Conservation (phyloP, 2,797 vertebrate species). For the Melanogrammus aeglefinus region DNA sequence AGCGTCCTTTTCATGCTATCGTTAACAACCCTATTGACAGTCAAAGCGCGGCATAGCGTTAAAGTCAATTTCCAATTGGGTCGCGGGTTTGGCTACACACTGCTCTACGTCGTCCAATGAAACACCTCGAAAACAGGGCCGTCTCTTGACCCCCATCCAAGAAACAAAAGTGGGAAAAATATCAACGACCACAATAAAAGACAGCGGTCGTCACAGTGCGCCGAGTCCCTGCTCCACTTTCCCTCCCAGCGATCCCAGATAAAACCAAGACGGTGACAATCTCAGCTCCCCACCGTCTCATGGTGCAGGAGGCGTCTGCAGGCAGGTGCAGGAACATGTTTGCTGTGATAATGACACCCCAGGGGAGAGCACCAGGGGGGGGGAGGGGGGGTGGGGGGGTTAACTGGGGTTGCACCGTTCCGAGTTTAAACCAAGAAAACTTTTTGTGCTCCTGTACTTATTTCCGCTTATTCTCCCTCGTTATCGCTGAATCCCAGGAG, state of each 20-base stretch:
- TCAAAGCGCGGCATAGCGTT: neutral
- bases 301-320: neutral
- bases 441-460: neutral
- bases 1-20: no score
- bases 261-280: neutral
- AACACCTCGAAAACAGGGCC: no score
- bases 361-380: neutral
- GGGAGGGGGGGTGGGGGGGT: neutral
- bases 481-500: neutral
- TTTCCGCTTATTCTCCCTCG: constrained; percentile 1
- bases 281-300: neutral
- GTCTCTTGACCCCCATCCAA: neutral
- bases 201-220: neutral
- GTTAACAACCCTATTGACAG: neutral
- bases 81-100: no score
- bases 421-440: neutral
- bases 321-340: constrained; percentile 2
- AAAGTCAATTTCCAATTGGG: neutral
- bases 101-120: neutral
- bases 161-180: neutral
- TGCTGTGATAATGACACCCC: neutral
- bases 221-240: neutral
- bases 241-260: neutral
- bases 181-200: neutral
- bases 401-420: neutral